Evolutionary conservation across 2,797 vertebrate genomes (phyloP), one percentile per base, ranked within the genome.

Genomic region (Hyperoplus immaculatus): DNA sequence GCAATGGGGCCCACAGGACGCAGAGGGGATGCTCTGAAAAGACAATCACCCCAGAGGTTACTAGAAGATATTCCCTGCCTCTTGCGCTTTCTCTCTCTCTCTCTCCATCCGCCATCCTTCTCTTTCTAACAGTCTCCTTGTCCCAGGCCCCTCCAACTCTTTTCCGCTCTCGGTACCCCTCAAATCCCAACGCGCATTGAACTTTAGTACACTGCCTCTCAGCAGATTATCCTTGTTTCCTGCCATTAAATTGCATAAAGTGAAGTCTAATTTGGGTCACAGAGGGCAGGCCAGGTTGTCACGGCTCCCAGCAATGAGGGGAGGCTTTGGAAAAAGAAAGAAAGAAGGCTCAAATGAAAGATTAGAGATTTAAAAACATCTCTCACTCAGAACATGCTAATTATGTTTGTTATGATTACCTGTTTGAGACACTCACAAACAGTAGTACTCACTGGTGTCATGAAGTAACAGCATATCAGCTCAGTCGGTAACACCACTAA

Each of bases 41-140:
- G 64, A 77, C 46, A 62, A 47, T 76, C 38, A 64, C 60, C 63
- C 69, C 81, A 46, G 82, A 89, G 90, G 91, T 93, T 82, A 93
- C 92, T 92, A 73, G 16, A 73, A 81, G 88, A 81, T 89, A 85
- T 79, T 83, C 85, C 39, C 80, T 69, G 70, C 45, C 65, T 36
- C 13, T 78, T 21, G 58, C n/a, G 47, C 39, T 73, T 67, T 69
- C 58, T 63, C 46, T 14, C 68, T 21, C 39, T 72, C 77, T 46
- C 6, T 14, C 62, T 47, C 16, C 68, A 39, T 68, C 66, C 51
- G 58, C n/a, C 16, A 18, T 62, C 63, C 41, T 10, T 53, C 8
- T 66, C 21, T 64, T 76, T 85, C 83, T 76, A 65, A 61, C 65
- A 66, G 41, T 16, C 39, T 29, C 29, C 12, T 58, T 14, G 6